Conservation (phyloP, 2,113 vertebrate genomes). For the Corynorhinus townsendii region DNA sequence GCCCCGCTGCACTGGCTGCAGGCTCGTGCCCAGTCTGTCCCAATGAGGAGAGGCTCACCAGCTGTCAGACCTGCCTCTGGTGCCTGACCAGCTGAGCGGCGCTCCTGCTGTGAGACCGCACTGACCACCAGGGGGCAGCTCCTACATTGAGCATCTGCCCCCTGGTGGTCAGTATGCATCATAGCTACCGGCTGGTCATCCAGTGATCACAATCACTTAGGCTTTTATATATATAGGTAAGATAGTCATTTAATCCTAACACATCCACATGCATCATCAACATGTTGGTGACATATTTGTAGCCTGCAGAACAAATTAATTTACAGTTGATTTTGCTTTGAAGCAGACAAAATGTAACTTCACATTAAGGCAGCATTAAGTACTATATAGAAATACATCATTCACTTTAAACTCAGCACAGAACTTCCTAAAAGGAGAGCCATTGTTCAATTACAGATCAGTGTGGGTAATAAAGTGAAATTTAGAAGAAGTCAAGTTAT, state of each 20-base stretch:
- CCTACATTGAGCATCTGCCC: too few species aligned
- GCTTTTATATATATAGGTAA: too few species aligned
- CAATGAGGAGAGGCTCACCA: too few species aligned
- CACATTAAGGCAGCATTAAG: slow-evolving; percentile 26
- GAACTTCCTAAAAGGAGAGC: slow-evolving; percentile 34
- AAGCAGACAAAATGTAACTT: slow-evolving; percentile 20
- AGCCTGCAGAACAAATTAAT: slow-evolving; percentile 17
- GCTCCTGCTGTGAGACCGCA: too few species aligned
- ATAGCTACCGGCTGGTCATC: too few species aligned
- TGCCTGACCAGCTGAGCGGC: too few species aligned
- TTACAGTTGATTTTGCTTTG: slow-evolving; percentile 4
- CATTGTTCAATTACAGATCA: slow-evolving; percentile 44
- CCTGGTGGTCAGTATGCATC: too few species aligned
- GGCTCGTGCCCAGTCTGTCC: too few species aligned
- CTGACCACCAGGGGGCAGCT: too few species aligned
- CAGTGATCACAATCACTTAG: too few species aligned
- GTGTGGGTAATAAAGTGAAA: slow-evolving; percentile 44
- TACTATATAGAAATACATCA: slow-evolving; percentile 42
- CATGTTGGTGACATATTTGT: background rate
- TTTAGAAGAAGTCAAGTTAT: slow-evolving; percentile 47
- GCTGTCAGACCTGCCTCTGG: too few species aligned
- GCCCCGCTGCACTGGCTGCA: too few species aligned
- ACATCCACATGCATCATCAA: background rate
- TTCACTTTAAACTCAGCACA: slow-evolving; percentile 16
- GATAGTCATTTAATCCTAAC: background rate